Percentiles rank a stretch among this genome's conserved stretches.
Evolutionary conservation across 2,888 invertebrate genomes (phyloP).

Genomic region (Electrophaes corylata): DNA sequence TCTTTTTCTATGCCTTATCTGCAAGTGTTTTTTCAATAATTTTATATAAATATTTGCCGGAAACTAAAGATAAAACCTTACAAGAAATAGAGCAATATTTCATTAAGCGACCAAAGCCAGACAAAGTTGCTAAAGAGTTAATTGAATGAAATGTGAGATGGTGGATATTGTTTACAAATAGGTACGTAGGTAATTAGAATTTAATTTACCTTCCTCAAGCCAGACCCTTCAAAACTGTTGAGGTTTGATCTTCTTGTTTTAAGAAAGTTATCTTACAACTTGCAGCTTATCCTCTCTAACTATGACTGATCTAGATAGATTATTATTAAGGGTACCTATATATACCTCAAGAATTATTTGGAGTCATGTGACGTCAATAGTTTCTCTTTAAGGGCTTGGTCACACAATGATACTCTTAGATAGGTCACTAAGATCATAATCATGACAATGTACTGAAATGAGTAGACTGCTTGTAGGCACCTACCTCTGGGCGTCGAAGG

Average conservation of each 20-base stretch:
- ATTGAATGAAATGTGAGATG: constrained; percentile 36
- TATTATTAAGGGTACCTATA: not conserved
- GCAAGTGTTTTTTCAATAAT: constrained; percentile 51
- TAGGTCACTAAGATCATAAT: too few species aligned
- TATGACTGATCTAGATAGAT: not conserved
- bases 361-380: too few species aligned
- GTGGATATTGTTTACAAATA: constrained; percentile 20
- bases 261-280: constrained; percentile 1
- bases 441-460: too few species aligned
- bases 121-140: constrained; percentile 42
- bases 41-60: constrained; percentile 54
- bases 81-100: constrained; percentile 58
- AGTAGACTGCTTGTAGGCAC: too few species aligned
- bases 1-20: constrained; percentile 53
- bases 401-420: too few species aligned
- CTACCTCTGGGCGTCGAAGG: too few species aligned
- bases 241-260: constrained; percentile 3
- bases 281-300: not conserved
- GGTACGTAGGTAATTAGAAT: constrained; percentile 15
- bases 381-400: too few species aligned
- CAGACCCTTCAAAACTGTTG: constrained; percentile 1
- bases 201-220: constrained; percentile 12
- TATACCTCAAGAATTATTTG: too few species aligned
- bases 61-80: constrained; percentile 59
- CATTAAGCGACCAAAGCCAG: constrained; percentile 39